phyloP scores from a whole-genome alignment of 2,113 vertebrate species.

The Malurus alboscapulatus region DNA sequence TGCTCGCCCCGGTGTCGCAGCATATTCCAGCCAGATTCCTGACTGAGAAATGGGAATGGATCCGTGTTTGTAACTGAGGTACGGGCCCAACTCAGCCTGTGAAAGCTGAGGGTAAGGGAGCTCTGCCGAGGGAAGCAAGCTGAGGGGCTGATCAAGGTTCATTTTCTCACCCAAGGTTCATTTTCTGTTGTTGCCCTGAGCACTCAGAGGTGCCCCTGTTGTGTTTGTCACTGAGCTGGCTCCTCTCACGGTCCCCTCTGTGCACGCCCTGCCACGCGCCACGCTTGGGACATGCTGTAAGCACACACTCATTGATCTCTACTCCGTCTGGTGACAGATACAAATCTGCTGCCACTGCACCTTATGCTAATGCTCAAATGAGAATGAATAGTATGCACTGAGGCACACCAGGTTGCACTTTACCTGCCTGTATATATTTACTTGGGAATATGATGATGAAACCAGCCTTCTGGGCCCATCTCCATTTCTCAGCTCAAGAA shows the following conservation, averaged over 20 bases:
- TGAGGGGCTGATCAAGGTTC: neutral
- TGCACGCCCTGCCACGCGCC: rapidly evolving
- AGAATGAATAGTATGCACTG: neutral
- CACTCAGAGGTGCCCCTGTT: neutral
- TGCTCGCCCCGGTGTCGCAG: neutral
- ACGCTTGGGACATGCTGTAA: neutral
- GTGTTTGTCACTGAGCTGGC: neutral
- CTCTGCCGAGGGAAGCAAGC: neutral
- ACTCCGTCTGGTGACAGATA: neutral
- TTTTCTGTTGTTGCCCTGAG: neutral
- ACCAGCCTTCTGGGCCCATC: neutral
- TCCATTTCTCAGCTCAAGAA: neutral
- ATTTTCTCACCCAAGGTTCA: neutral
- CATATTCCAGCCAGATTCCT: neutral
- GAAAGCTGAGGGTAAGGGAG: neutral
- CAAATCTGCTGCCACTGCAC: conserved; percentile 34
- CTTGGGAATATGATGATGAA: neutral
- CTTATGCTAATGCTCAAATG: conserved; percentile 26
- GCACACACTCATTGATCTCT: conserved; percentile 24
- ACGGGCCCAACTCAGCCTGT: neutral
- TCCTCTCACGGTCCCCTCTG: neutral
- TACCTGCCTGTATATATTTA: neutral
- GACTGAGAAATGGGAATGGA: neutral
- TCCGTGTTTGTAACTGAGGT: neutral
- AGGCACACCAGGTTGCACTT: neutral